Percentiles rank a stretch among this genome's conserved stretches.
Evolutionary conservation across 2,888 invertebrate species (phyloP).

Genomic region (Notocelia uddmanniana): DNA sequence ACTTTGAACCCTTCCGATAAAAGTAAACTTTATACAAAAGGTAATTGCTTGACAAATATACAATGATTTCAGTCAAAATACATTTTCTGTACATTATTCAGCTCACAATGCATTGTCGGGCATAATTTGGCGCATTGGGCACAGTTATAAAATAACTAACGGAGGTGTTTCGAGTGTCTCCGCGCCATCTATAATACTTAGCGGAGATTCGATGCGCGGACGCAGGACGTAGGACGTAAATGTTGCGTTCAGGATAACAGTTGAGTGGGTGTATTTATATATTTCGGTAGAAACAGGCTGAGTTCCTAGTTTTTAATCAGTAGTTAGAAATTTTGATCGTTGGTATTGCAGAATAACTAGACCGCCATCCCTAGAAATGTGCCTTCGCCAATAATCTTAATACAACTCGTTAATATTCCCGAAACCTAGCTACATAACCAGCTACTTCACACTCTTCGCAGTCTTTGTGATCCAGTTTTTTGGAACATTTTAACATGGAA

Average conservation of each 20-base stretch:
- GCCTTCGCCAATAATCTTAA: too few relatives aligned
- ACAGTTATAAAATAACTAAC: slow-evolving; percentile 35
- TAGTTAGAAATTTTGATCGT: too few relatives aligned
- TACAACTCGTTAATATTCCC: too few relatives aligned
- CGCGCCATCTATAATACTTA: slow-evolving; percentile 38
- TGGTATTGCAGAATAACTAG: too few relatives aligned
- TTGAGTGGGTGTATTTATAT: neutral
- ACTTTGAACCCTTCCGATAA: neutral
- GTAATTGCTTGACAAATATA: slow-evolving; percentile 10
- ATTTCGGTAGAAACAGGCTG: too few relatives aligned
- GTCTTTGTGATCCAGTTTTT: too few relatives aligned
- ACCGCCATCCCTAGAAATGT: too few relatives aligned
- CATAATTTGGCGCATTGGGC: slow-evolving; percentile 32
- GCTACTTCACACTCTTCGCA: too few relatives aligned
- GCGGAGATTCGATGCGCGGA: slow-evolving; percentile 29
- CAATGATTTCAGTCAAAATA: slow-evolving; percentile 20
- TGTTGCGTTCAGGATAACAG: slow-evolving; percentile 1
- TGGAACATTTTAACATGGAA: too few relatives aligned
- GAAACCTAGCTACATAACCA: too few relatives aligned
- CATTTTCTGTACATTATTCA: slow-evolving; percentile 18
- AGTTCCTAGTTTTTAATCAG: too few relatives aligned
- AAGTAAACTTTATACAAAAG: neutral
- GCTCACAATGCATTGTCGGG: slow-evolving; percentile 19
- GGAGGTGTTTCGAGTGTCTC: slow-evolving; percentile 16
- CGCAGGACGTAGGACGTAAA: slow-evolving; percentile 14